These are phyloP conservation scores for Nibea coibor DNA, from an alignment of 2,113 vertebrate species.

Conservation along the genomic window DNA sequence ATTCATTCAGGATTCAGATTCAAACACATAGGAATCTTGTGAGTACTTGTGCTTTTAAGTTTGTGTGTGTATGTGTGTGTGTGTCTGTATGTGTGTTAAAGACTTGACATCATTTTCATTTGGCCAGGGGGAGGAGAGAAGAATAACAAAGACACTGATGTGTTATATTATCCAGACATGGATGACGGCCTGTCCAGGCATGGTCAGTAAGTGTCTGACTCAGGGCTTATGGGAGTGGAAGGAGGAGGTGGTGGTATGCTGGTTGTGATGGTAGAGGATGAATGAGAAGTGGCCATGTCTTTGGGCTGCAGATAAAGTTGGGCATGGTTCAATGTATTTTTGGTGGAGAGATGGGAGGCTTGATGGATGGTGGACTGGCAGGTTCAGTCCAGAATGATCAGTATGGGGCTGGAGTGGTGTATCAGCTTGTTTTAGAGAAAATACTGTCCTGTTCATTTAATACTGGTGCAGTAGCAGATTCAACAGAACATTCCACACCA, in stretches of 20 bases:
- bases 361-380: not conserved
- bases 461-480: too few relatives aligned
- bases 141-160: not conserved
- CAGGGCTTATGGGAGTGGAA: not conserved
- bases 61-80: not conserved
- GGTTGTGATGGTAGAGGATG: not conserved
- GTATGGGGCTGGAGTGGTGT: not conserved
- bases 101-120: not conserved
- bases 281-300: not conserved
- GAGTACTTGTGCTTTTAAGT: not conserved
- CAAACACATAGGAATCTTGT: not conserved
- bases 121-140: not conserved
- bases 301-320: not conserved
- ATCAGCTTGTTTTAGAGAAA: too few relatives aligned
- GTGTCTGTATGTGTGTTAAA: not conserved
- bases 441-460: too few relatives aligned
- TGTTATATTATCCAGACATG: not conserved
- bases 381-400: not conserved
- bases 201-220: not conserved
- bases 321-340: not conserved
- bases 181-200: not conserved
- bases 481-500: too few relatives aligned
- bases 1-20: not conserved
- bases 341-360: not conserved
- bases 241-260: not conserved